Conservation (phyloP, 2,113 vertebrate species). For the Rhinichthys klamathensis region DNA sequence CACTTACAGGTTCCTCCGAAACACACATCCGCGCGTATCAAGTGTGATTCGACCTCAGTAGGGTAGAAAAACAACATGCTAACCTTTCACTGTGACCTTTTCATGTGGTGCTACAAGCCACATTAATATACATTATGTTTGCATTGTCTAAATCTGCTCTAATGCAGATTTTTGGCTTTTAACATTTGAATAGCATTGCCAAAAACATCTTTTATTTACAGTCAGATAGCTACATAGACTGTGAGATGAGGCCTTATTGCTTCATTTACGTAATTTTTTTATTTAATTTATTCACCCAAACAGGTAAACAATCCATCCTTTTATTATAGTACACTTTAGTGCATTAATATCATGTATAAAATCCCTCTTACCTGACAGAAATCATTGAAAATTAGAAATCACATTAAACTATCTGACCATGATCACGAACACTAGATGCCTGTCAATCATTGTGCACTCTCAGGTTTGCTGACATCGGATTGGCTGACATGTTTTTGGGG, state of each 20-base stretch:
- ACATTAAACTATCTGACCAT: neutral
- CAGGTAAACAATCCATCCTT: neutral
- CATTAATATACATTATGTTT: neutral
- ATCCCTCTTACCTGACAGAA: neutral
- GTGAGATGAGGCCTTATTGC: neutral
- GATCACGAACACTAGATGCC: neutral
- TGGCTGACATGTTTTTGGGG: neutral
- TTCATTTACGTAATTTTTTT: neutral
- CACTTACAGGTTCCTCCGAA: conserved; percentile 2
- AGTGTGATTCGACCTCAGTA: neutral
- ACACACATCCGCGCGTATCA: neutral
- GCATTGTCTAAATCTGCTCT: neutral
- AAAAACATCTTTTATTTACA: neutral
- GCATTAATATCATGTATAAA: neutral
- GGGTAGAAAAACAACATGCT: conserved; percentile 40
- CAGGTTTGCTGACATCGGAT: neutral
- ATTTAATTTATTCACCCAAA: neutral
- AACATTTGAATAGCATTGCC: neutral
- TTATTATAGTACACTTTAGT: neutral
- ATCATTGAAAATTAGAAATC: neutral
- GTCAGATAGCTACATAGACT: neutral
- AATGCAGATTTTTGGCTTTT: neutral
- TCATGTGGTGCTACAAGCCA: neutral
- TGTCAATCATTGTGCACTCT: neutral
- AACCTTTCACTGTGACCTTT: conserved; percentile 17